These are phyloP conservation scores for Oncorhynchus masou DNA, from an alignment of 2,113 vertebrate genomes.

Conservation along the genomic window DNA sequence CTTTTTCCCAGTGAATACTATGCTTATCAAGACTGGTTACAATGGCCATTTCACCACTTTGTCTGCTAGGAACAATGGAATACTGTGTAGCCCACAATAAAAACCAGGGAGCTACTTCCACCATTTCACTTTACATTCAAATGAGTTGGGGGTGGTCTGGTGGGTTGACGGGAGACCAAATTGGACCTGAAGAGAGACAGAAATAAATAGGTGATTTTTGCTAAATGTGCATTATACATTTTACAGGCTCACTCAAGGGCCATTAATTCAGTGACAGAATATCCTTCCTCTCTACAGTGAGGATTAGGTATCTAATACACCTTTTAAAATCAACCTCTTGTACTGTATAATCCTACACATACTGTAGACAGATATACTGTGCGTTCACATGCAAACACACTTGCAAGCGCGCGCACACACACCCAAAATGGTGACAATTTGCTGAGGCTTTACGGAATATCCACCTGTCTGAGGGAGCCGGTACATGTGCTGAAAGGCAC, in stretches of 20 bases:
- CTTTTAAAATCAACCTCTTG: too few species aligned
- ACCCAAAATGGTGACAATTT: conserved; percentile 12
- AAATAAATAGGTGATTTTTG: conserved; percentile 8
- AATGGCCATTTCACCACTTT: conserved; percentile 67
- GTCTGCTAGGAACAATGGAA: conserved; percentile 67
- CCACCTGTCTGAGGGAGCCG: conserved; percentile 16
- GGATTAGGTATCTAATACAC: background rate
- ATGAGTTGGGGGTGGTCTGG: conserved; percentile 26
- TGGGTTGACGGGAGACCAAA: conserved; percentile 25
- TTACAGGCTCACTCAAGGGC: background rate
- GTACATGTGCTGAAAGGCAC: conserved; percentile 9
- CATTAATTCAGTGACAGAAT: conserved; percentile 1
- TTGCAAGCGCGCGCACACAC: background rate
- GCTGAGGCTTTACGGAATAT: conserved; percentile 5
- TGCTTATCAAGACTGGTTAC: conserved; percentile 67
- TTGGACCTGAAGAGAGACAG: conserved; percentile 50
- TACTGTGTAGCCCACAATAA: conserved; percentile 39
- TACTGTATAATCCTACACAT: too few species aligned
- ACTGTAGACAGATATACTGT: too few species aligned
- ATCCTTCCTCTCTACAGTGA: background rate
- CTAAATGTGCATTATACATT: conserved; percentile 9
- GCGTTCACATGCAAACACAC: too few species aligned
- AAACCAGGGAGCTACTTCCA: conserved; percentile 42
- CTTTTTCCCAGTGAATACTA: conserved; percentile 46
- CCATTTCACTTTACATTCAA: conserved; percentile 49